Percentiles rank a stretch among this genome's conserved stretches.
These are phyloP conservation scores for Chaenodraco wilsoni DNA, from an alignment of 2,797 vertebrate species.

Conservation along the genomic window DNA sequence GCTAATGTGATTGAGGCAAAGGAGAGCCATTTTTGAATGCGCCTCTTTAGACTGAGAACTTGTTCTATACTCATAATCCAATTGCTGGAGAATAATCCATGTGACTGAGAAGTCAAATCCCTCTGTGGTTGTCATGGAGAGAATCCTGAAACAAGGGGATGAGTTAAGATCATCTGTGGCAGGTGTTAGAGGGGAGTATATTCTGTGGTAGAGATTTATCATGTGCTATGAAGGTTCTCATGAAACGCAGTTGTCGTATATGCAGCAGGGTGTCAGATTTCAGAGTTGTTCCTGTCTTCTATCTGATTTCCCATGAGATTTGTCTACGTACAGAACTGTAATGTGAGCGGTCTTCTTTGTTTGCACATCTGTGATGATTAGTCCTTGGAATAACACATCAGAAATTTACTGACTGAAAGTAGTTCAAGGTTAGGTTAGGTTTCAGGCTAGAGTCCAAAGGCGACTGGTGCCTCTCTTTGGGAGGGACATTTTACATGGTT, in stretches of 20 bases:
- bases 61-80: conserved; percentile 83
- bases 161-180: conserved; percentile 25
- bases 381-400: conserved; percentile 23
- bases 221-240: neutral
- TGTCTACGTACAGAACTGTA: conserved; percentile 3
- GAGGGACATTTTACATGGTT: conserved; percentile 58
- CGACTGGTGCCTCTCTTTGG: conserved; percentile 39
- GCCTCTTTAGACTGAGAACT: conserved; percentile 78
- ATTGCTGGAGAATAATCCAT: conserved; percentile 82
- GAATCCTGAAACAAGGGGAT: conserved; percentile 32
- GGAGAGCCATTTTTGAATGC: conserved; percentile 71
- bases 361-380: conserved; percentile 19
- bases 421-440: conserved; percentile 27
- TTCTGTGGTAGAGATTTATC: neutral
- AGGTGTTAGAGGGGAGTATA: conserved; percentile 10
- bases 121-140: conserved; percentile 57
- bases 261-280: conserved; percentile 1
- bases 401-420: conserved; percentile 11
- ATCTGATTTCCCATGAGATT: neutral
- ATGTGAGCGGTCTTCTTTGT: conserved; percentile 11
- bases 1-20: conserved; percentile 83
- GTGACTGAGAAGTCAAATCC: conserved; percentile 77
- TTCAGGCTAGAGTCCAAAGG: neutral
- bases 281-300: neutral
- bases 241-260: neutral